A percentile compares a stretch with the other conserved stretches of the same genome.
Conservation (phyloP, 2,888 invertebrate species). For the Nomada hirtipes region DNA sequence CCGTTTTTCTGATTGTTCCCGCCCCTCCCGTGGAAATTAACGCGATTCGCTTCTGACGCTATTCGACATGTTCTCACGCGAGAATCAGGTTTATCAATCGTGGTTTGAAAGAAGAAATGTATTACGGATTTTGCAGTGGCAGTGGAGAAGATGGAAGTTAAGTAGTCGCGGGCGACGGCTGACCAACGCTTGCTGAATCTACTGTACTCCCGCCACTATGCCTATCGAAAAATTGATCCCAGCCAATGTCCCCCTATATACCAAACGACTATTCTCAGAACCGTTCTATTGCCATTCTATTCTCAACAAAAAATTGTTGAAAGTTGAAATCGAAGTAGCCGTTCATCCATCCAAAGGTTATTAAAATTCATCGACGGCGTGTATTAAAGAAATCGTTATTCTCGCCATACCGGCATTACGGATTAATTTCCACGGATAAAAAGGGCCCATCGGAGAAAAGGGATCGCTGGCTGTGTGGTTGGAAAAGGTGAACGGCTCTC, state of each 20-base stretch:
- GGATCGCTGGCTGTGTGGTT: background rate
- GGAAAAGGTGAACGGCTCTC: constrained; percentile 31
- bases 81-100: background rate
- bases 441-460: constrained; percentile 8
- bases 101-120: background rate
- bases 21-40: constrained; percentile 21
- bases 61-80: background rate
- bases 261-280: too few species aligned
- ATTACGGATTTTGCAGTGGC: too few species aligned
- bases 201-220: background rate
- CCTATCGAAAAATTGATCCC: too few species aligned
- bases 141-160: background rate
- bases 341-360: constrained; percentile 17
- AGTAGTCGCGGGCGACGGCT: background rate
- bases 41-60: constrained; percentile 1
- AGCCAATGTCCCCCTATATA: too few species aligned
- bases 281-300: background rate
- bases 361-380: constrained; percentile 37
- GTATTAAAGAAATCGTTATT: constrained; percentile 28
- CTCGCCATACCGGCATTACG: constrained; percentile 41
- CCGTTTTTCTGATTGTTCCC: background rate
- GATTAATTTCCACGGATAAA: constrained; percentile 55
- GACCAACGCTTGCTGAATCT: background rate
- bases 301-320: background rate
- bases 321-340: background rate